Conservation (phyloP, 2,888 invertebrate species). For the Ceriagrion tenellum region DNA sequence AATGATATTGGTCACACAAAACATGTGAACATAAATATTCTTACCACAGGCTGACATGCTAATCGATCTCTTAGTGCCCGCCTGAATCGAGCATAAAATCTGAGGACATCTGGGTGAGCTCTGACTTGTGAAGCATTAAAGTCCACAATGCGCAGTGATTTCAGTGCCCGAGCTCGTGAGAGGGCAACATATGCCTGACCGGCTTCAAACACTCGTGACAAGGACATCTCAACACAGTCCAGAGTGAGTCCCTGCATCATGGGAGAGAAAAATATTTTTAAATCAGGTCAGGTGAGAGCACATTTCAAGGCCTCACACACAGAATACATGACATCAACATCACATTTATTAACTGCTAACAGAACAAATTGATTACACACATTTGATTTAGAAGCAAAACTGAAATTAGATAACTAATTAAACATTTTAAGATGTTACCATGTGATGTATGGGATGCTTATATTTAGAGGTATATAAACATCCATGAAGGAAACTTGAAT, state of each 20-base stretch:
- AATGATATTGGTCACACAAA: too few relatives aligned
- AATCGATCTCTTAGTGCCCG: conserved; percentile 28
- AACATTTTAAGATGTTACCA: too few relatives aligned
- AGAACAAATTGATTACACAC: too few relatives aligned
- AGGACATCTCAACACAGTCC: conserved; percentile 96
- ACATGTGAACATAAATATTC: background rate
- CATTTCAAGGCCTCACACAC: too few relatives aligned
- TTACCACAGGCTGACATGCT: conserved; percentile 50
- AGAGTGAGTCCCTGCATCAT: conserved; percentile 91
- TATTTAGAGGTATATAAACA: too few relatives aligned
- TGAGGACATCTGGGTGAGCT: conserved; percentile 91
- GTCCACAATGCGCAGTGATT: conserved; percentile 91
- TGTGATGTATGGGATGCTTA: too few relatives aligned
- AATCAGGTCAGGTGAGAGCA: too few relatives aligned
- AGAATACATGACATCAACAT: too few relatives aligned
- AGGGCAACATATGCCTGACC: conserved; percentile 98
- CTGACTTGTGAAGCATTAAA: conserved; percentile 93
- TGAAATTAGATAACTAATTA: too few relatives aligned
- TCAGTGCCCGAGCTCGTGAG: conserved; percentile 93
- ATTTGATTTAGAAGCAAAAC: too few relatives aligned
- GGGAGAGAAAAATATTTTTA: conserved; percentile 59
- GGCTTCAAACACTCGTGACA: conserved; percentile 94
- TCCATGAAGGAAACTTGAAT: too few relatives aligned
- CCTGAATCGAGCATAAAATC: conserved; percentile 83
- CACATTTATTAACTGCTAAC: too few relatives aligned